Evolutionary conservation across 2,888 invertebrate species (phyloP).

Genomic region (Lasioglossum pauxillum): DNA sequence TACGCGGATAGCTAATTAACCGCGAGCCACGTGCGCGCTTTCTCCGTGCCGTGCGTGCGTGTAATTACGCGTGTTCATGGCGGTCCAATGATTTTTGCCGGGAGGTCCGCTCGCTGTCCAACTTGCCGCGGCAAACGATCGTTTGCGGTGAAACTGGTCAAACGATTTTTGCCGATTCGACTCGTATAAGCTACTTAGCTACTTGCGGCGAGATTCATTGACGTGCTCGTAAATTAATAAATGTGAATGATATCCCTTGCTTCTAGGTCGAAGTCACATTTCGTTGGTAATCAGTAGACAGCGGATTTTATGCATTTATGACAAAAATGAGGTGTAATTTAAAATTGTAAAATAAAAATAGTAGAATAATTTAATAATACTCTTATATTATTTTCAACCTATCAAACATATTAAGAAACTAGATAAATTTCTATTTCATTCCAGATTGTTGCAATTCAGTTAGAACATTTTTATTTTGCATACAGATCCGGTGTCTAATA

Average conservation of each 20-base stretch:
- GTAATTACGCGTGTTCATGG: conserved; percentile 49
- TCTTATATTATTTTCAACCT: too few species aligned
- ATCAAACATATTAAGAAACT: too few species aligned
- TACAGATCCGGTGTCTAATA: too few species aligned
- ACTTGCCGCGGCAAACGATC: neutral
- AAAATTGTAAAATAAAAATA: too few species aligned
- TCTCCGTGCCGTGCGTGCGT: conserved; percentile 68
- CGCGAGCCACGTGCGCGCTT: conserved; percentile 78
- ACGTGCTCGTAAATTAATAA: neutral
- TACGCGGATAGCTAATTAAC: conserved; percentile 76
- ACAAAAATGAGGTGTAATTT: too few species aligned
- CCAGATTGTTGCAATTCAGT: too few species aligned
- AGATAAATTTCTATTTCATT: too few species aligned
- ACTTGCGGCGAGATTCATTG: neutral
- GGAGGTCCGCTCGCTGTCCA: neutral
- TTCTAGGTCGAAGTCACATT: neutral
- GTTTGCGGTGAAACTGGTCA: neutral
- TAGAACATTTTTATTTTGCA: too few species aligned
- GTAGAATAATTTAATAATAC: too few species aligned
- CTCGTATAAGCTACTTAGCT: neutral
- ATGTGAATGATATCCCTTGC: neutral
- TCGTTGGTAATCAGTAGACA: too few species aligned
- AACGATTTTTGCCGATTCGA: conserved; percentile 5
- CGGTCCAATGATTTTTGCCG: conserved; percentile 4
- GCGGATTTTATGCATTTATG: too few species aligned